These are phyloP conservation scores for Philaethria dido DNA, from an alignment of 2,888 invertebrate species.

Conservation along the genomic window DNA sequence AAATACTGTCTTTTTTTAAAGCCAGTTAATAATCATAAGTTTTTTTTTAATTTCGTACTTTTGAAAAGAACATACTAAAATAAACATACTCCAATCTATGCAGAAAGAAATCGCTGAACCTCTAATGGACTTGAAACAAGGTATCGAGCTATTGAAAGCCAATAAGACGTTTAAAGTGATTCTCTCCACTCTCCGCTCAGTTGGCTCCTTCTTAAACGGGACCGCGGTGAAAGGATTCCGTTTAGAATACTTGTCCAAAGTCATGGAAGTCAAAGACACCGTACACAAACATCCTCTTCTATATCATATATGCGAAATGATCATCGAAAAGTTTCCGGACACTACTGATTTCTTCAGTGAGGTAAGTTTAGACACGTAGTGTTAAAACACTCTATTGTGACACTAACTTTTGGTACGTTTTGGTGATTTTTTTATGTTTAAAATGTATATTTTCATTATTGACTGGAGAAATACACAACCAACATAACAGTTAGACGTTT, in stretches of 20 bases:
- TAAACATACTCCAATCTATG: conserved; percentile 38
- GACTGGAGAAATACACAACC: too few species aligned
- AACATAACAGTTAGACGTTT: too few species aligned
- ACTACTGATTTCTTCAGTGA: conserved; percentile 98
- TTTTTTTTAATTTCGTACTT: too few species aligned
- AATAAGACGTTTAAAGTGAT: conserved; percentile 98
- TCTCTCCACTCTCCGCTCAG: conserved; percentile 95
- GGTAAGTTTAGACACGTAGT: too few species aligned
- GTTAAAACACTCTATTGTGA: too few species aligned
- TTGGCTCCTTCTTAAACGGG: conserved; percentile 98
- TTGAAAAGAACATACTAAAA: too few species aligned
- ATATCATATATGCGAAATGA: conserved; percentile 98
- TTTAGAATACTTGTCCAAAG: conserved; percentile 98
- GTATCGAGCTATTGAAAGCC: conserved; percentile 94
- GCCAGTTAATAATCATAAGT: too few species aligned
- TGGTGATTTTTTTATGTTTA: too few species aligned
- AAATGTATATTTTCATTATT: too few species aligned
- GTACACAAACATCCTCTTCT: conserved; percentile 99
- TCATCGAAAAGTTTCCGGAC: conserved; percentile 97
- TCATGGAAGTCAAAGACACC: conserved; percentile 99
- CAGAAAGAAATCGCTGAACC: conserved; percentile 98
- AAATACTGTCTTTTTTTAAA: too few species aligned
- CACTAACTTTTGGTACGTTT: too few species aligned
- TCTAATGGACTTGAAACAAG: conserved; percentile 98
- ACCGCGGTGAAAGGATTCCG: conserved; percentile 97